phyloP scores from a whole-genome alignment of 2,888 invertebrate genomes.

The Lepidonotus clava region DNA sequence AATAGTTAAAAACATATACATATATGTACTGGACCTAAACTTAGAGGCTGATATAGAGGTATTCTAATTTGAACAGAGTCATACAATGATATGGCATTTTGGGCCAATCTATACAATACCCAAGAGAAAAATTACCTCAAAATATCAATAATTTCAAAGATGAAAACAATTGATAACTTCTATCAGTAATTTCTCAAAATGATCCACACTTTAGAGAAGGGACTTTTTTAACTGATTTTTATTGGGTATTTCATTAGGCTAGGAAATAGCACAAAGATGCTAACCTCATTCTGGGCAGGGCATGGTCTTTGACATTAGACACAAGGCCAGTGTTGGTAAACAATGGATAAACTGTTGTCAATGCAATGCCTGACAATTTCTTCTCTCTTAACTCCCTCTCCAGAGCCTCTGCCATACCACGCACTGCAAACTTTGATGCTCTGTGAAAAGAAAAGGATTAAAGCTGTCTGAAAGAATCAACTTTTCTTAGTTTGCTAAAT shows the following conservation, averaged over 20 bases:
- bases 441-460: neutral
- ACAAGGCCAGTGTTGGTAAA: constrained; percentile 16
- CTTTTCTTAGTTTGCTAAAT: too few species aligned
- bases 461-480: neutral
- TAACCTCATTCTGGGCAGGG: neutral
- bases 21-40: too few species aligned
- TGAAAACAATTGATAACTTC: neutral
- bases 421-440: constrained; percentile 42
- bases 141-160: neutral
- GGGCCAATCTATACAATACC: too few species aligned
- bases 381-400: neutral
- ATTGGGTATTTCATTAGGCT: too few species aligned
- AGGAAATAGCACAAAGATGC: too few species aligned
- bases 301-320: neutral
- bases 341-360: neutral
- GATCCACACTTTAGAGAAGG: neutral
- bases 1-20: neutral
- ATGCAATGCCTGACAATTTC: neutral
- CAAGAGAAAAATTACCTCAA: neutral
- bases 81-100: too few species aligned
- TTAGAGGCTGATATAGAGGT: too few species aligned
- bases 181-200: neutral
- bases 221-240: too few species aligned
- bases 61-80: too few species aligned
- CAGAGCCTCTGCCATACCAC: neutral